Percentiles rank a stretch among this genome's conserved stretches.
phyloP scores from a whole-genome alignment of 1,140 invertebrate genomes.

The Philopotamus ludificatus region DNA sequence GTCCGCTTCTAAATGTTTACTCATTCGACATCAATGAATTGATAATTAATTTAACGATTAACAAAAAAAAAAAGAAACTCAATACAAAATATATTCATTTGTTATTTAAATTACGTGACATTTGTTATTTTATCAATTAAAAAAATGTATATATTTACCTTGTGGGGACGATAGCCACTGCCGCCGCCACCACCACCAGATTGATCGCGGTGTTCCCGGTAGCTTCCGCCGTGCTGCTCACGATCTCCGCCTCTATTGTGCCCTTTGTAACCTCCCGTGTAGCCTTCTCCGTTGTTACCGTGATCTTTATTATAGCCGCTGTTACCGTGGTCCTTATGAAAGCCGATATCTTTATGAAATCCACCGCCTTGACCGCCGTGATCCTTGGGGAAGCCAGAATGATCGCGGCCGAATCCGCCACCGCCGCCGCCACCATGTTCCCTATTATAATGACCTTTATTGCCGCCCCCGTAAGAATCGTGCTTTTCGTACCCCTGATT shows the following conservation, averaged over 20 bases:
- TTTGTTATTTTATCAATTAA: too few relatives aligned
- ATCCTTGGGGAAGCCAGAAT: constrained; percentile 41
- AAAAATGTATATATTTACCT: constrained; percentile 42
- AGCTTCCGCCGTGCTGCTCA: constrained; percentile 47
- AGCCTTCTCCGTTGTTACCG: constrained; percentile 30
- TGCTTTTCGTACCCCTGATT: constrained; percentile 33
- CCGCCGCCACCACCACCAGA: constrained; percentile 45
- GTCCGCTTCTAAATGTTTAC: too few relatives aligned
- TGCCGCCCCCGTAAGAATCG: constrained; percentile 35
- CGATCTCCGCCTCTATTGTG: constrained; percentile 43
- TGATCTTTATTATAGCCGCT: constrained; percentile 42
- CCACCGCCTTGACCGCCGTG: constrained; percentile 43
- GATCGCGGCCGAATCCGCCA: constrained; percentile 17
- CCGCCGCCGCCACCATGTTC: constrained; percentile 24
- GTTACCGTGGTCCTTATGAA: constrained; percentile 37
- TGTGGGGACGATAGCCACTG: constrained; percentile 48
- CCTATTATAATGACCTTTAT: constrained; percentile 36
- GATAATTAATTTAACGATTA: too few relatives aligned
- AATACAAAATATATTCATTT: too few relatives aligned
- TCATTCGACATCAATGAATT: too few relatives aligned
- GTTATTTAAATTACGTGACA: too few relatives aligned
- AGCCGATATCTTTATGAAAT: constrained; percentile 46
- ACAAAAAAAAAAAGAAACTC: too few relatives aligned
- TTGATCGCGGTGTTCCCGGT: constrained; percentile 45
- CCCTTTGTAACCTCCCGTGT: constrained; percentile 27